Evolutionary conservation across 2,797 vertebrate genomes (phyloP).

Genomic region (Gallinago solitaria): DNA sequence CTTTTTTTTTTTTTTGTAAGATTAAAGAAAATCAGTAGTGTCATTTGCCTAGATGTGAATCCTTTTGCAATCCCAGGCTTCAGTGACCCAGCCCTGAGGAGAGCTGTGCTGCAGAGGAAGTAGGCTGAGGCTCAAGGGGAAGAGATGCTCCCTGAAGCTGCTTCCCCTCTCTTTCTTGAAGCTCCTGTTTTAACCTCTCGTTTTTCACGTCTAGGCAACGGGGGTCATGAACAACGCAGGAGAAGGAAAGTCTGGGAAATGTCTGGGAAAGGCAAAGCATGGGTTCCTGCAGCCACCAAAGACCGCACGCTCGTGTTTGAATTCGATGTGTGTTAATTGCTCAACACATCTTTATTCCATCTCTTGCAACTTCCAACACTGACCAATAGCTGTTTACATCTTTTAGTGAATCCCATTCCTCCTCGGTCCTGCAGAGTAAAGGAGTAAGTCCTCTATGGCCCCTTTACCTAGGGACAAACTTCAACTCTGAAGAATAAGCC

Average conservation of each 20-base stretch:
- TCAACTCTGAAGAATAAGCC: not conserved
- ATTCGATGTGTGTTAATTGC: not conserved
- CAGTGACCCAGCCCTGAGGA: not conserved
- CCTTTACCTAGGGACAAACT: not conserved
- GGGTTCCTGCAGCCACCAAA: not conserved
- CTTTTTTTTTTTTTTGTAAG: not conserved
- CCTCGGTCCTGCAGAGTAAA: not conserved
- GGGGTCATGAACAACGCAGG: accelerated
- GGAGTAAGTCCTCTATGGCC: not conserved
- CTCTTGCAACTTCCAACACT: not conserved
- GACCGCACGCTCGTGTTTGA: not conserved
- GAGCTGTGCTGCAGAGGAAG: not conserved
- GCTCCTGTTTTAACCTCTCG: not conserved
- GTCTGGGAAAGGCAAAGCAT: not conserved
- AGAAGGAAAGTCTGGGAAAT: not conserved
- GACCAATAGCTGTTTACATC: not conserved
- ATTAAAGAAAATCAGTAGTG: not conserved
- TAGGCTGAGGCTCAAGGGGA: not conserved
- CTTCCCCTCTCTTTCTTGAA: not conserved
- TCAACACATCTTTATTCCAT: not conserved
- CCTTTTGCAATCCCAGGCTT: not conserved
- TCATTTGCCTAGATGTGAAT: not conserved
- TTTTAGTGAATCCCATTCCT: not conserved
- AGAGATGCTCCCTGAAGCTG: not conserved
- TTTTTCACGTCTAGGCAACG: not conserved